These are phyloP conservation scores for Folsomia candida DNA, from an alignment of 2,888 invertebrate species.

Conservation along the genomic window DNA sequence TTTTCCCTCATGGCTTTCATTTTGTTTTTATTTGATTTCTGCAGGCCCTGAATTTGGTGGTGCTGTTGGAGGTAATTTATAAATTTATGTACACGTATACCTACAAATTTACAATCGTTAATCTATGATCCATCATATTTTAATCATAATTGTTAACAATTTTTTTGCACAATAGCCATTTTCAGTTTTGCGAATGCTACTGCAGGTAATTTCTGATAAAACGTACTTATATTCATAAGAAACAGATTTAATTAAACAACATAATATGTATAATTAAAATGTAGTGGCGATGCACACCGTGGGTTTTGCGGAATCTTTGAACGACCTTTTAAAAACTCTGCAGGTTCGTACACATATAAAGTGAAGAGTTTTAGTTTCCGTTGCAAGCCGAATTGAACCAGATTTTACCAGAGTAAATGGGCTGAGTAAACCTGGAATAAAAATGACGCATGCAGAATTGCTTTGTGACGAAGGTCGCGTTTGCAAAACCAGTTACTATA, in stretches of 20 bases:
- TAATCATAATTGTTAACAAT: too few species aligned
- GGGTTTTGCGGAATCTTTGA: conserved; percentile 63
- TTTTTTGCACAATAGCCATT: too few species aligned
- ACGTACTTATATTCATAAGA: too few species aligned
- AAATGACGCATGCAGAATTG: neutral
- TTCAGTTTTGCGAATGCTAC: conserved; percentile 65
- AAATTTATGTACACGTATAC: too few species aligned
- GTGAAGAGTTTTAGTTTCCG: neutral
- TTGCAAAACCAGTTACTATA: neutral
- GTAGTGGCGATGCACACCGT: conserved; percentile 62
- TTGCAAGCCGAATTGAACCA: neutral
- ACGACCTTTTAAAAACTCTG: conserved; percentile 56
- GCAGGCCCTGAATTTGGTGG: conserved; percentile 60
- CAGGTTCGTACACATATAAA: conserved; percentile 31
- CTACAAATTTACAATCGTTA: too few species aligned
- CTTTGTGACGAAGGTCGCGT: neutral
- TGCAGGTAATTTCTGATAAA: conserved; percentile 52
- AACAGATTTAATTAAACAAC: too few species aligned
- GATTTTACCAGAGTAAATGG: neutral
- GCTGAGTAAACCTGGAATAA: neutral
- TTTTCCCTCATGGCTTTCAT: too few species aligned
- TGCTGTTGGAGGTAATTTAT: too few species aligned
- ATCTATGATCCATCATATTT: too few species aligned
- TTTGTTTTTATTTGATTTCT: too few species aligned
- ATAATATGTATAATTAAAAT: too few species aligned